Evolutionary conservation across 2,888 invertebrate genomes (phyloP).

Genomic region (Cephus runcator): DNA sequence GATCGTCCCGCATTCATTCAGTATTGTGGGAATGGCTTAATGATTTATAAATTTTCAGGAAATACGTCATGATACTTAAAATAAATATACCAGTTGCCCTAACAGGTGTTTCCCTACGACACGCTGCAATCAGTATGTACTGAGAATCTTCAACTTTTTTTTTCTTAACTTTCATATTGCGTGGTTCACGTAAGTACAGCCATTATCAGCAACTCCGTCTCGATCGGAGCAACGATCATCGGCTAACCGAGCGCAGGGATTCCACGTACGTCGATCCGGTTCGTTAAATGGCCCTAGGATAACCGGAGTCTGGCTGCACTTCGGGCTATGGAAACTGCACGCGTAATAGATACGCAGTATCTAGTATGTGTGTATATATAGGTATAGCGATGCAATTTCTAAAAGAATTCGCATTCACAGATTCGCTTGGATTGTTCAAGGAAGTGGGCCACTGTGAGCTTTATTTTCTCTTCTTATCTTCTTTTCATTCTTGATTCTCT

Average conservation of each 20-base stretch:
- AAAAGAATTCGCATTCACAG: conserved; percentile 28
- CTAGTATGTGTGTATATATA: background rate
- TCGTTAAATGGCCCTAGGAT: background rate
- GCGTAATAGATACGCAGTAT: background rate
- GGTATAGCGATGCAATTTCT: conserved; percentile 23
- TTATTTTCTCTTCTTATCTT: conserved; percentile 33
- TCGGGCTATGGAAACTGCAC: background rate
- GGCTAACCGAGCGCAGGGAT: background rate
- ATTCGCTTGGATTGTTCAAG: conserved; percentile 23
- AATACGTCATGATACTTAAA: background rate
- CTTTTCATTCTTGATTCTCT: background rate
- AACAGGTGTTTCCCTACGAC: background rate
- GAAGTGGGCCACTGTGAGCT: conserved; percentile 40
- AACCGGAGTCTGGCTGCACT: background rate
- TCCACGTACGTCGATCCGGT: background rate
- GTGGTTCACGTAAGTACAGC: background rate
- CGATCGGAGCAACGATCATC: background rate
- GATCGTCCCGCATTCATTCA: background rate
- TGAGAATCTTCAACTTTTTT: background rate
- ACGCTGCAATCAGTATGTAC: background rate
- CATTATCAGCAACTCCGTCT: background rate
- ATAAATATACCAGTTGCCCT: background rate
- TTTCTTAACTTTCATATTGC: background rate
- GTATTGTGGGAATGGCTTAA: background rate
- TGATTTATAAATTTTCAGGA: background rate